Base-by-base conservation (phyloP, 2,888 invertebrate species). In the Drosophila macrospina region DNA sequence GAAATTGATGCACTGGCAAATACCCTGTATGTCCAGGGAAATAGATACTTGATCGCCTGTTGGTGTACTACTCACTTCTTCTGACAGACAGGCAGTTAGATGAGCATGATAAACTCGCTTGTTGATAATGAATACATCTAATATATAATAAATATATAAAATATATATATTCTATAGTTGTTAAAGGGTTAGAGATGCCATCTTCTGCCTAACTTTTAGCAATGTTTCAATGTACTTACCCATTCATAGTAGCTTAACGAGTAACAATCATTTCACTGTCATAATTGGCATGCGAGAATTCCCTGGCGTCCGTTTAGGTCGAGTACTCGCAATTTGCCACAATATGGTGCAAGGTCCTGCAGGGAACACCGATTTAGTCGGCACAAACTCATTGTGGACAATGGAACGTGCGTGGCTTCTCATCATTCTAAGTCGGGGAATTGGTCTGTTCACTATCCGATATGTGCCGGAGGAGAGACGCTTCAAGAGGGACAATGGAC, bases 371-470 rank as follows among this genome's bases (percentile, higher is more conserved):
- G 30, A 54, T 30, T 41, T 20, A 54, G 52, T 54, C 30, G 10
- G 10, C 20, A 8, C 10, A 6, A 10, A 41, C 5, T 1, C 10
- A 24, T 13, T 32, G 52, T 20, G 3, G 10, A 10, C 5, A n/a
- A 75, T 74, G 74, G 45, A 42, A 2, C 1, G 10, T 11, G 5
- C 11, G 0, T n/a, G 28, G 15, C 1, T 69, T 11, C 44, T 63
- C 0, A 42, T 77, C 0, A 13, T n/a, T 24, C 7, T 80, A 5
- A 51, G 64, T 26, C 60, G 76, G 8, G 16, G 20, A 1, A 60
- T 81, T 28, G 89, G 89, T 0, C 13, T 89, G 1, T 42, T 61
- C 44, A 88, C 79, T 28, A 24, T 86, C 1, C 73, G 69, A 24
- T 88, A 67, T 54, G 62, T 69, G 5, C 11, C 54, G 0, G 24